Base-by-base conservation (phyloP, 2,888 invertebrate species). In the Torymus tubicola region DNA sequence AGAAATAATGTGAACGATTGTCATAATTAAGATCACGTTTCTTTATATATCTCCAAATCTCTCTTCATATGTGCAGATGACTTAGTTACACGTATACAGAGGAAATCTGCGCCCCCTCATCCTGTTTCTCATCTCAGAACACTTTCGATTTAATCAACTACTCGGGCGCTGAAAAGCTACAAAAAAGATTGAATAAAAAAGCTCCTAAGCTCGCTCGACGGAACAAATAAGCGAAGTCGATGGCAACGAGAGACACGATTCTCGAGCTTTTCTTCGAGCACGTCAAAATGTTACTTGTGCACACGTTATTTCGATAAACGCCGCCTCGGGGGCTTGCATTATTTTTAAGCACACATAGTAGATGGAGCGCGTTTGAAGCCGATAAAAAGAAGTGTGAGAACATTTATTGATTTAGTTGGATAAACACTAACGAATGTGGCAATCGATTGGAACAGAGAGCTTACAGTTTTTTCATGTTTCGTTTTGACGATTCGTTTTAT, bases 331-430 rank as follows among this genome's bases (percentile, higher is more conserved):
- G 14, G 5, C 31, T n/a, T 57, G 52, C 42, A 60, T 18, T 71
- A 61, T 61, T 71, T 61, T 24, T 72, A 53, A 53, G 50, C 31
- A 13, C 57, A 50, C 64, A 13, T 5, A 21, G 21, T 21, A 14
- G 18, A 0, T 11, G 53, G 8, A 50, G 8, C 52, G 16, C 8
- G 1, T 31, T 69, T 69, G 24, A 68, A 18, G 3, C 24, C 21
- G 24, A 55, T 13, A 24, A 55, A 68, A n/a, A 24, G 24, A 18
- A 52, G 10, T 55, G 68, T 18, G 53, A 21, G 55, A 55, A 57
- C 57, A 57, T 69, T 69, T 84, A 84, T 82, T 85, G 81, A 82
- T 81, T 81, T 77, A 82, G 81, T 77, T 84, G 81, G 60, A 80
- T 81, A 81, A 84, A 84, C 70, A 76, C 12, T 18, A 75, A 78